These are phyloP conservation scores for Urocynchramus pylzowi DNA, from an alignment of 2,113 vertebrate species.

Conservation along the genomic window DNA sequence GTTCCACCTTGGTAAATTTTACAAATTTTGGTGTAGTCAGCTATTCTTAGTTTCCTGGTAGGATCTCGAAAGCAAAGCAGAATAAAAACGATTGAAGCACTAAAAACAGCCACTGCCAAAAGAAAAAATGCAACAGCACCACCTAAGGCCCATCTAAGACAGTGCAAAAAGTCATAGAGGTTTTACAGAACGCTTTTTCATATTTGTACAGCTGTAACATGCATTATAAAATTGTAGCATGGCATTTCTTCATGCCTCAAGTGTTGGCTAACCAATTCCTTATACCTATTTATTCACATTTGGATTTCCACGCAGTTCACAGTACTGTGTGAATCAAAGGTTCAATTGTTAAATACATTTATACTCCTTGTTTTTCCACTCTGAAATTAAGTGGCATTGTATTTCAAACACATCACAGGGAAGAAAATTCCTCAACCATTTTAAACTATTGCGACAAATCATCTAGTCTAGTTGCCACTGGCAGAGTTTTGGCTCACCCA, in stretches of 20 bases:
- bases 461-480: background rate
- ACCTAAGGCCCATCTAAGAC: conserved; percentile 54
- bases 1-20: conserved; percentile 27
- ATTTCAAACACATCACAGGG: background rate
- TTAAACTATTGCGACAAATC: background rate
- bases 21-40: conserved; percentile 3
- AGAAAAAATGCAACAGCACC: conserved; percentile 67
- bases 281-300: background rate
- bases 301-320: conserved; percentile 2
- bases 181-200: background rate
- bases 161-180: background rate
- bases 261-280: background rate
- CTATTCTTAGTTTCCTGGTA: conserved; percentile 8
- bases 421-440: background rate
- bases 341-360: background rate
- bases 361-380: background rate
- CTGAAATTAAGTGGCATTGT: background rate
- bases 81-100: background rate
- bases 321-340: conserved; percentile 13
- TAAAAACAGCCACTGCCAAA: background rate
- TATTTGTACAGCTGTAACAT: conserved; percentile 53
- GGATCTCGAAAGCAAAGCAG: background rate
- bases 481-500: background rate
- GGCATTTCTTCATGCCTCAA: conserved; percentile 4
- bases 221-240: background rate